phyloP scores from a whole-genome alignment of 2,888 invertebrate species.

The Rotaria magnacalcarata region DNA sequence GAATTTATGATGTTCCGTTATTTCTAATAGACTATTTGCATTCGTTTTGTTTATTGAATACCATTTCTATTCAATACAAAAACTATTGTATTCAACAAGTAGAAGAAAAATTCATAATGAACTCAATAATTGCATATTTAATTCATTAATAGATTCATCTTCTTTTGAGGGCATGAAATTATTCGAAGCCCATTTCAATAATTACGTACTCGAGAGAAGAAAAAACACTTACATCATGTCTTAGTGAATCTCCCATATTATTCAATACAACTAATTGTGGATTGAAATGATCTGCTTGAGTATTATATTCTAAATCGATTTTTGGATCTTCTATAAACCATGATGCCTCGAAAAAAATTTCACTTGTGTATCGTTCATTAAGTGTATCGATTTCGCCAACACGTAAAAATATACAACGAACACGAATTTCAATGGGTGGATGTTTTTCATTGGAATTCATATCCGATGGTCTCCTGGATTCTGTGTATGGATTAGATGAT shows the following conservation, averaged over 20 bases:
- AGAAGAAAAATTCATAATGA: too few species aligned
- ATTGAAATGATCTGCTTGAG: background rate
- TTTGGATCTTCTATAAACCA: background rate
- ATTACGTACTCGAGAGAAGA: too few species aligned
- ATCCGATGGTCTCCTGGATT: background rate
- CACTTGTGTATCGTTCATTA: background rate
- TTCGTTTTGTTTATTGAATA: background rate
- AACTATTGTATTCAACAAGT: too few species aligned
- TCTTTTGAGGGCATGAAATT: too few species aligned
- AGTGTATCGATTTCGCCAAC: conserved; percentile 31
- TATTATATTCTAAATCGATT: background rate
- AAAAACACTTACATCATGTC: background rate
- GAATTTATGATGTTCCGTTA: background rate
- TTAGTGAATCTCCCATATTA: background rate
- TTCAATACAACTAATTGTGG: background rate
- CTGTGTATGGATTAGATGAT: background rate
- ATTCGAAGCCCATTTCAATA: too few species aligned
- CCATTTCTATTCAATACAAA: background rate
- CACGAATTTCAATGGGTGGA: background rate
- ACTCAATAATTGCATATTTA: too few species aligned
- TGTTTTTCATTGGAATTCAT: background rate
- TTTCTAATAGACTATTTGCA: background rate
- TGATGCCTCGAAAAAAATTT: background rate
- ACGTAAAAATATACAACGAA: conserved; percentile 23
- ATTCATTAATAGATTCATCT: too few species aligned